These are phyloP conservation scores for Melolontha melolontha DNA, from an alignment of 2,888 invertebrate species.

Conservation along the genomic window DNA sequence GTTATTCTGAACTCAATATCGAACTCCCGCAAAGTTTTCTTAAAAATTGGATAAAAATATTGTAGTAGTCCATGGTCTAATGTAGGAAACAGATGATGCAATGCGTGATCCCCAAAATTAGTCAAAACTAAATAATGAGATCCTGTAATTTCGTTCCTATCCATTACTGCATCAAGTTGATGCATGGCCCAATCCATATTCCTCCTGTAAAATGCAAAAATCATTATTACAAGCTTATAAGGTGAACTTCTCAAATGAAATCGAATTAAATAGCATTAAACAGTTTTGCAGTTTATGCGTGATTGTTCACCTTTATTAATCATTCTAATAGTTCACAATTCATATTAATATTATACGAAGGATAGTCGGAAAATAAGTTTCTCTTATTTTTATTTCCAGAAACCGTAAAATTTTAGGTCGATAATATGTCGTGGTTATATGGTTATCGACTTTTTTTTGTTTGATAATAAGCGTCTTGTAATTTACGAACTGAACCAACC, in stretches of 20 bases:
- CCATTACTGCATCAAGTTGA: conserved; percentile 81
- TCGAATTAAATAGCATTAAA: too few relatives aligned
- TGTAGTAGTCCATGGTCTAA: conserved; percentile 81
- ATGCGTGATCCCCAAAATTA: conserved; percentile 81
- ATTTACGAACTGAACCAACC: too few relatives aligned
- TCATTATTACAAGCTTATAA: background rate
- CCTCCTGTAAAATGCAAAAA: conserved; percentile 65
- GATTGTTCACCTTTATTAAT: too few relatives aligned
- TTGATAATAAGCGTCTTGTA: too few relatives aligned
- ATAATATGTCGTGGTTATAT: too few relatives aligned
- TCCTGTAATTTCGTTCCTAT: conserved; percentile 76
- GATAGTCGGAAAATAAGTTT: too few relatives aligned
- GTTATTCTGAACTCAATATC: conserved; percentile 67
- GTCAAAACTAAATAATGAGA: conserved; percentile 78
- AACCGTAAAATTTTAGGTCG: too few relatives aligned
- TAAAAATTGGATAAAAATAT: conserved; percentile 73
- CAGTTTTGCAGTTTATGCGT: too few relatives aligned
- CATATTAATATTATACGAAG: too few relatives aligned
- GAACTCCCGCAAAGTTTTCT: conserved; percentile 75
- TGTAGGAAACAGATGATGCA: conserved; percentile 88
- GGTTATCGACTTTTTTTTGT: too few relatives aligned
- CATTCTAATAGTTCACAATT: too few relatives aligned
- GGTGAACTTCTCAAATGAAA: background rate
- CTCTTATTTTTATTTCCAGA: too few relatives aligned
- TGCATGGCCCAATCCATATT: conserved; percentile 82